Evolutionary conservation across 53 echinoderm and acorn worm species (phyloP).

Genomic region (Astropecten irregularis): DNA sequence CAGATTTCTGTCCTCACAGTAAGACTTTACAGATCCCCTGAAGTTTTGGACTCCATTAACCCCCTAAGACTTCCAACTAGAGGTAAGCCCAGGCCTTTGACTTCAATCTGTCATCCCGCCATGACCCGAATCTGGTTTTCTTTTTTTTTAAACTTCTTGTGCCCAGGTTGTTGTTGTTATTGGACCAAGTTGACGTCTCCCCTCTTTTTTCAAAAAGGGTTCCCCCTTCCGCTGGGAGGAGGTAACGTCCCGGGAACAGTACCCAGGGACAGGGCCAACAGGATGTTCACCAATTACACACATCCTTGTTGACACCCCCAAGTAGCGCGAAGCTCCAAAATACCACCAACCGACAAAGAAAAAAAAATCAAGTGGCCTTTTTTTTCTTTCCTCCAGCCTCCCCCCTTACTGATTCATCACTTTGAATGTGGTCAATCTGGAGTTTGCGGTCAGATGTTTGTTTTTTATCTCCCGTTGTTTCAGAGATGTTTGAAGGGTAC

Average conservation of each 20-base stretch:
- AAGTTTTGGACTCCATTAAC: no score
- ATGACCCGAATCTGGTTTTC: no score
- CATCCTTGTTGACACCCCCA: constrained; percentile 58
- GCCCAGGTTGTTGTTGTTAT: constrained; percentile 61
- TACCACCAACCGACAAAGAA: constrained; percentile 11
- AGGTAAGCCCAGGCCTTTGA: no score
- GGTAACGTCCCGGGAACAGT: constrained; percentile 10
- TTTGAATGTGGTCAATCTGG: constrained; percentile 4
- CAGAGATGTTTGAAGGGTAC: no score
- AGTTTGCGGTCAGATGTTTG: no score
- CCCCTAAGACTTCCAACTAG: no score
- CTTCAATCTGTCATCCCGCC: no score
- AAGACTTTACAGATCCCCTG: no score
- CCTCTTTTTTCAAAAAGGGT: constrained; percentile 27
- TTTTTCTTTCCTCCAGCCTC: no score
- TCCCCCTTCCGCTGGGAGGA: constrained; percentile 35
- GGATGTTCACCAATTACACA: constrained; percentile 35
- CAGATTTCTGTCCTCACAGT: no score
- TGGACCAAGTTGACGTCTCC: constrained; percentile 31
- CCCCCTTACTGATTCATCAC: not conserved
- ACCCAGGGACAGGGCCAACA: constrained; percentile 35
- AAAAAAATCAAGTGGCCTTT: not conserved
- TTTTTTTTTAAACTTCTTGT: no score
- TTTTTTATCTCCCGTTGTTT: no score
- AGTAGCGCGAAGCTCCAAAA: constrained; percentile 22